phyloP scores from a whole-genome alignment of 2,888 invertebrate genomes.

The Diaprepes abbreviatus region DNA sequence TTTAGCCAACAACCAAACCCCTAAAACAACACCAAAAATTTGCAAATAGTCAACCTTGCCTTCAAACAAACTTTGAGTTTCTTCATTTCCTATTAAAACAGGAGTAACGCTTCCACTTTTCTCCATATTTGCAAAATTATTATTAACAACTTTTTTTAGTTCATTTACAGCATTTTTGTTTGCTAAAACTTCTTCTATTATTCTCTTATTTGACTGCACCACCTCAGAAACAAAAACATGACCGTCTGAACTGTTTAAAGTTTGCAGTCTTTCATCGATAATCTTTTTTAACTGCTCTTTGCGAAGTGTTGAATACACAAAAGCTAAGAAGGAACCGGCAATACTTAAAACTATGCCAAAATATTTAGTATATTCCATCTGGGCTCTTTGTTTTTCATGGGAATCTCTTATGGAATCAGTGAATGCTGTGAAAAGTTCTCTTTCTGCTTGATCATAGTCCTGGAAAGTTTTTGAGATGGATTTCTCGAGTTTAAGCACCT shows the following conservation, averaged over 20 bases:
- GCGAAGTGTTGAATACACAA: conserved; percentile 60
- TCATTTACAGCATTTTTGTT: not conserved
- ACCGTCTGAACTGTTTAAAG: not conserved
- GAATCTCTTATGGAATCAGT: conserved; percentile 84
- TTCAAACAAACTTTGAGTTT: too few relatives aligned
- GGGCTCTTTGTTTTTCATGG: conserved; percentile 86
- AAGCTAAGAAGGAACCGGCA: conserved; percentile 63
- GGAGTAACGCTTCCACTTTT: too few relatives aligned
- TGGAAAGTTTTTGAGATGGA: conserved; percentile 74
- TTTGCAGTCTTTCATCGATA: conserved; percentile 56
- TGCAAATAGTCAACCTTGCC: too few relatives aligned
- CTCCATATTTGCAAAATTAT: not conserved
- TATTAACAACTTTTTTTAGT: not conserved
- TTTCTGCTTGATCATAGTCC: conserved; percentile 79
- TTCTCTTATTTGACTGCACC: not conserved
- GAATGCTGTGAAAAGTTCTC: conserved; percentile 78
- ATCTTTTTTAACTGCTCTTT: conserved; percentile 63
- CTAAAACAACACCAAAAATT: too few relatives aligned
- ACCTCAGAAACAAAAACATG: too few relatives aligned
- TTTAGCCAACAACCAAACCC: too few relatives aligned
- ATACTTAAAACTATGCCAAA: conserved; percentile 71
- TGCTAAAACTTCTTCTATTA: not conserved
- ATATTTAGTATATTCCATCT: conserved; percentile 87
- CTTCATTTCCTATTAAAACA: too few relatives aligned
- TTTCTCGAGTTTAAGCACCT: conserved; percentile 76